Base-by-base conservation (phyloP, 2,888 invertebrate species). In the Pogonocherus hispidulus region DNA sequence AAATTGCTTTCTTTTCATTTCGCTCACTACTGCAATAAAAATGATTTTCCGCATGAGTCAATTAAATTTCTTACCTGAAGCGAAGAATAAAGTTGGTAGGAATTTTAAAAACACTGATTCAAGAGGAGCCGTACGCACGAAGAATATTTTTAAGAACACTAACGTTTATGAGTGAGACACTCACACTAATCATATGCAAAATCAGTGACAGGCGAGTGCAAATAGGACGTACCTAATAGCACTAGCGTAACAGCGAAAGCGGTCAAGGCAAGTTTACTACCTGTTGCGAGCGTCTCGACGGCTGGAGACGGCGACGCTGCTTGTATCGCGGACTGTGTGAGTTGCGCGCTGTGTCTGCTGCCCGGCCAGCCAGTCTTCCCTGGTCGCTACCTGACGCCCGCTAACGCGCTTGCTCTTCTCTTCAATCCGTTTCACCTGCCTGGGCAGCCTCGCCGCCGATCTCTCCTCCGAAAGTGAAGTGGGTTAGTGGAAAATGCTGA, bases 221-320 rank as follows among this genome's bases (percentile, higher is more conserved):
- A 65, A 51, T 57, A 22, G 9, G 18, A 32, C 35, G 20, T 8
- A n/a, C 41, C 5, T 14, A 41, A 35, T 46, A 2, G 37, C 37
- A 27, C 49, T 32, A 20, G 60, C 47, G 60, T 52, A 54, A 32
- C 60, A 47, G 60, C 59, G 55, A 66, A 60, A 66, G 60, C 66
- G 47, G 54, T 66, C 66, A 60, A 66, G 64, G 20, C 51, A 47
- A 47, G 47, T 59, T 59, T 70, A 66, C 82, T 84, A 74, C 84
- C 82, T 82, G 82, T 82, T 82, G 82, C 81, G 79, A 81, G 72
- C 75, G 78, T 76, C 73, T 76, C 77, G 77, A 75, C 76, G 76
- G 56, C 23, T 55, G 55, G 23, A 54, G n/a, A 20, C 66, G 19
- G 20, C 66, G 60, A 66, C 66, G 66, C 66, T 60, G 54, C 22